phyloP scores from a whole-genome alignment of 1,140 invertebrate species.

The Lamellibrachia luymesi region DNA sequence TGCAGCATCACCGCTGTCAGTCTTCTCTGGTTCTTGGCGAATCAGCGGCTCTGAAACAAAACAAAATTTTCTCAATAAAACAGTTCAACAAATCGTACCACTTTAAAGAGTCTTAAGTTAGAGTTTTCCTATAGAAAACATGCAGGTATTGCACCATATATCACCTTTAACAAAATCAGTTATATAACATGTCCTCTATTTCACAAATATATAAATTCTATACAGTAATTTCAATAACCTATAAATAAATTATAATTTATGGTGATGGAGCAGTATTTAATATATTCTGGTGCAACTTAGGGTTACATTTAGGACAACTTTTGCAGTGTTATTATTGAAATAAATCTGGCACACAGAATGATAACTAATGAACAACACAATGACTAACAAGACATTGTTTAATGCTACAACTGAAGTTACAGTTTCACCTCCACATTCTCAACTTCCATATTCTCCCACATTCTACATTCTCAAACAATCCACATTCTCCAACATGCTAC shows the following conservation, averaged over 20 bases:
- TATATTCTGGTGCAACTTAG: neutral
- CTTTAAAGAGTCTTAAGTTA: neutral
- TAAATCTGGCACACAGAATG: neutral
- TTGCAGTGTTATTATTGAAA: neutral
- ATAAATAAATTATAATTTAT: neutral
- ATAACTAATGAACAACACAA: neutral
- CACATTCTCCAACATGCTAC: too few species aligned
- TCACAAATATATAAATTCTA: too few species aligned
- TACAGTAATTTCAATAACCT: too few species aligned
- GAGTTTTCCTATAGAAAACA: neutral
- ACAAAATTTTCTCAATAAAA: neutral
- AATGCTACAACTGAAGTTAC: neutral
- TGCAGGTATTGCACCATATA: neutral
- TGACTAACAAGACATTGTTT: neutral
- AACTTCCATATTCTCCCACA: neutral
- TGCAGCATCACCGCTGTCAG: slow-evolving; percentile 71
- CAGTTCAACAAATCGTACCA: neutral
- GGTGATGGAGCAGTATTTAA: neutral
- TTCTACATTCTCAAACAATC: too few species aligned
- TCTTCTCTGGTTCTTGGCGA: slow-evolving; percentile 38
- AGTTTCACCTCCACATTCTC: neutral
- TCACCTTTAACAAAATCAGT: neutral
- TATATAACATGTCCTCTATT: neutral
- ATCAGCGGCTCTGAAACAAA: slow-evolving; percentile 40
- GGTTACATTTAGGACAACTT: neutral